Evolutionary conservation across 2,888 invertebrate genomes (phyloP).

Genomic region (Trichogramma dendrolimi): DNA sequence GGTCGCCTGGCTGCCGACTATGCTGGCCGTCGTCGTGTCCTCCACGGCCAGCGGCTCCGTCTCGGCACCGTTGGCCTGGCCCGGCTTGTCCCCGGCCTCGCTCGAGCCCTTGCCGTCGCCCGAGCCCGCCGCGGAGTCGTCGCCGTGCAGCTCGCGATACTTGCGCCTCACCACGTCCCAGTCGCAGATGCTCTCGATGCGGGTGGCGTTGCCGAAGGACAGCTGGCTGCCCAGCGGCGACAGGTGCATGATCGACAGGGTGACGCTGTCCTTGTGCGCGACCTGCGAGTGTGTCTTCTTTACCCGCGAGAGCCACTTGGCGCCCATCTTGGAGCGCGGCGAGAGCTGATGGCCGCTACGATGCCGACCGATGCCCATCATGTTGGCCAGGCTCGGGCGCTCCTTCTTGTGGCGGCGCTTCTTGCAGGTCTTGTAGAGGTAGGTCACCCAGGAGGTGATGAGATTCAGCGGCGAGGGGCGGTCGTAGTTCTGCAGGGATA

Average conservation of each 20-base stretch:
- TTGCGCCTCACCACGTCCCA: slow-evolving; percentile 89
- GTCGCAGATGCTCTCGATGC: slow-evolving; percentile 85
- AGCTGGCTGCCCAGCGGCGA: slow-evolving; percentile 78
- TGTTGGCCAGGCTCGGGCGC: slow-evolving; percentile 77
- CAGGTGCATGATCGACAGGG: slow-evolving; percentile 74
- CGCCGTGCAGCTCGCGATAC: slow-evolving; percentile 72
- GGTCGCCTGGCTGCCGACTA: slow-evolving; percentile 26
- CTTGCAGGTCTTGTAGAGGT: slow-evolving; percentile 77
- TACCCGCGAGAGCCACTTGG: slow-evolving; percentile 84
- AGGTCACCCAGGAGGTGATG: slow-evolving; percentile 89
- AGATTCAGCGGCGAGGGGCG: slow-evolving; percentile 95
- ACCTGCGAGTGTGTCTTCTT: slow-evolving; percentile 81
- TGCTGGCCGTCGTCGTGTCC: slow-evolving; percentile 10
- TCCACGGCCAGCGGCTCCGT: slow-evolving; percentile 2
- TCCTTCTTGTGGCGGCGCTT: slow-evolving; percentile 67
- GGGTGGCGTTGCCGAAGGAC: slow-evolving; percentile 67
- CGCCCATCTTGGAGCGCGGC: slow-evolving; percentile 80
- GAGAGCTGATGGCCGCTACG: slow-evolving; percentile 67
- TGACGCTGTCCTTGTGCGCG: slow-evolving; percentile 72
- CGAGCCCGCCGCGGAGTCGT: slow-evolving; percentile 33
- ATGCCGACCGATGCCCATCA: slow-evolving; percentile 66
- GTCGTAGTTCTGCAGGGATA: slow-evolving; percentile 66
- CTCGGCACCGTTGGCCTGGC: slow-evolving; percentile 8
- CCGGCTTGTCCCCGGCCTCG: slow-evolving; percentile 38
- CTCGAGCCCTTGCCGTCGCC: slow-evolving; percentile 52